Evolutionary conservation across 2,888 invertebrate species (phyloP), one percentile per base, ranked within the genome.

Genomic region (Diachrysia chrysitis): DNA sequence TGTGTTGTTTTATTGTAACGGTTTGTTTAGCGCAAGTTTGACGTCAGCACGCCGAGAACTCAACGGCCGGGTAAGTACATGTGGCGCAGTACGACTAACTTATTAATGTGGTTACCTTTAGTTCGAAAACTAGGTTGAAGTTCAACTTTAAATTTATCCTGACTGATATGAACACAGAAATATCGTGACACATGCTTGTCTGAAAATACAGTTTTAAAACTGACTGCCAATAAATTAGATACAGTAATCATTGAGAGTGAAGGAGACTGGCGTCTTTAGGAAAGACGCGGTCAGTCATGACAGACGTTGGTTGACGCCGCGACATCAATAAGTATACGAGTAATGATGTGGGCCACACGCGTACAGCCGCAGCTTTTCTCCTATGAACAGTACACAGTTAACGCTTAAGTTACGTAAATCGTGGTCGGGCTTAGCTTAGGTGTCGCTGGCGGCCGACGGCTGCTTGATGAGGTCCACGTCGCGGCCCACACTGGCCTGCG

Each of bases 381-480:
- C 66, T 70, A 71, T 37, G 58, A 58, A 80, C 82, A 79, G 73
- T 71, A 85, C 79, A 85, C 69, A 73, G 48, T 48, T 48, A 76
- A 85, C 71, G 78, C 83, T 83, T 84, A 87, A 61, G 60, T 70
- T 78, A 73, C 70, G 72, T 71, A 76, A 79, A 73, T 70, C 70
- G 73, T 82, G 80, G 82, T 82, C 82, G 42, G 63, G 66, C 69
- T 84, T 90, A 80, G 87, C 87, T 91, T 96, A 96, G 79, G 92
- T 95, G 83, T 96, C 96, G 83, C 95, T 91, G 58, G 93, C 87
- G 74, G 93, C 88, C 67, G 95, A 94, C 0, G 92, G 91, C 59
- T 94, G 94, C 69, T 95, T 96, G 71, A 96, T 96, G 64, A 96
- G 92, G 84, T 96, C 96, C 66, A 96, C 89, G 83, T 97, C 96